phyloP scores from a whole-genome alignment of 2,888 invertebrate genomes.

The Eumacrocentrus americanus region DNA sequence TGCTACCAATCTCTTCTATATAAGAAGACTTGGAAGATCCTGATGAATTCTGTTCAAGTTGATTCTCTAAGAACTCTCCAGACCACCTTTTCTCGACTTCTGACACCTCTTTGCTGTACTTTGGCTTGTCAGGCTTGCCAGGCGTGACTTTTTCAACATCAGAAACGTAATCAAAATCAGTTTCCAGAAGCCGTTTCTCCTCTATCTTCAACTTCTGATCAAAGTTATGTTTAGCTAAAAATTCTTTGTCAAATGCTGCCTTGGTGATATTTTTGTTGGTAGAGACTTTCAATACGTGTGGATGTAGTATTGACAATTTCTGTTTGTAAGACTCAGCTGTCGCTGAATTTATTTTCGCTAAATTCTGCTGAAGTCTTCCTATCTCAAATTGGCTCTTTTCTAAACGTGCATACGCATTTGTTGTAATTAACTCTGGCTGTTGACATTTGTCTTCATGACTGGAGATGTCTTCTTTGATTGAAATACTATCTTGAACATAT shows the following conservation, averaged over 20 bases:
- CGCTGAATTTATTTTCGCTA: conserved; percentile 49
- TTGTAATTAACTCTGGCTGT: not conserved
- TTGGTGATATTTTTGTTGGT: conserved; percentile 41
- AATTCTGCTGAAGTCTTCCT: conserved; percentile 47
- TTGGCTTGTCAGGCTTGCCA: conserved; percentile 31
- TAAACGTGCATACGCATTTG: conserved; percentile 41
- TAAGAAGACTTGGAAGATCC: conserved; percentile 55
- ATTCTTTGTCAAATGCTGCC: conserved; percentile 46
- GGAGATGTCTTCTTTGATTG: not conserved
- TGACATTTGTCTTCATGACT: not conserved
- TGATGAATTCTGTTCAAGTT: conserved; percentile 47
- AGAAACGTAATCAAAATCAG: conserved; percentile 41
- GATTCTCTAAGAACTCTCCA: conserved; percentile 50
- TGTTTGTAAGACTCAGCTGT: conserved; percentile 49
- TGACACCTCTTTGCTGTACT: conserved; percentile 49
- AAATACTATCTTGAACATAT: not conserved
- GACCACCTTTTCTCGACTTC: conserved; percentile 56
- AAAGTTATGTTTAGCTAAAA: conserved; percentile 46
- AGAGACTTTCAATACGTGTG: conserved; percentile 25
- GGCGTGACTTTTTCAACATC: conserved; percentile 35
- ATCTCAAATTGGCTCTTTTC: conserved; percentile 48
- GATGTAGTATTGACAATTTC: conserved; percentile 39
- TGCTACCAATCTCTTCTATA: conserved; percentile 52
- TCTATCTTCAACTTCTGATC: conserved; percentile 47
- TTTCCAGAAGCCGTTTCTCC: conserved; percentile 40